Base-by-base conservation (phyloP, 2,888 invertebrate species). In the Hemaris fuciformis region DNA sequence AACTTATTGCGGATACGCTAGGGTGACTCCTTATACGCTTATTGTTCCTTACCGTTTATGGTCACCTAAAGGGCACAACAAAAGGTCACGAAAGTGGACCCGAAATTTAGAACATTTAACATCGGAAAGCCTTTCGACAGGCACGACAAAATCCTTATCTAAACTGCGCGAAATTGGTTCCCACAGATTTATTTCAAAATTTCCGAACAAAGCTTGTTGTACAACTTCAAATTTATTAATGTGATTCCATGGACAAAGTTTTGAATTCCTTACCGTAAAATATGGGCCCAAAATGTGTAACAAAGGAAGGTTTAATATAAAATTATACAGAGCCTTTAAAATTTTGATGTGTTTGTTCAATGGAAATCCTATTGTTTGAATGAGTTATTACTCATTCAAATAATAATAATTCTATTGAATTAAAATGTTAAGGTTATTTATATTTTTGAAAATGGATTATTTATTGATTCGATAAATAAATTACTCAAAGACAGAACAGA, bases 1-100 rank as follows among this genome's bases (percentile, higher is more conserved):
- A 89, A 89, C 85, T 87, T 83, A 75, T 79, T 75, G 78, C 84
- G 87, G 83, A 83, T 81, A 82, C 68, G 72, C 78, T 81, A 81
- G 89, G 91, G 91, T 89, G 89, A 91, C 83, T 88, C 80, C 81
- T 77, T 77, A 81, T 79, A 81, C 84, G 82, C 88, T 87, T 83
- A 91, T 90, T 91, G 89, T 91, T 86, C 87, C 87, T 84, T 85
- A 86, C 87, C 85, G 88, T 89, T 91, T 90, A 91, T 91, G 91
- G 90, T 88, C 89, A 89, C 80, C 81, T 70, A 89, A 91, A 91
- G 90, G 89, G 84, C 84, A 80, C 73, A 77, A 71, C 70, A 72
- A 88, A 89, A 91, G 88, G 88, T 86, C 81, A 79, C 73, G 72
- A 64, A 66, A 71, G 71, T 76, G 73, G 73, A 79, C 76, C 79